Evolutionary conservation across 1,140 invertebrate species (phyloP).

Genomic region (Diabrotica undecimpunctata): DNA sequence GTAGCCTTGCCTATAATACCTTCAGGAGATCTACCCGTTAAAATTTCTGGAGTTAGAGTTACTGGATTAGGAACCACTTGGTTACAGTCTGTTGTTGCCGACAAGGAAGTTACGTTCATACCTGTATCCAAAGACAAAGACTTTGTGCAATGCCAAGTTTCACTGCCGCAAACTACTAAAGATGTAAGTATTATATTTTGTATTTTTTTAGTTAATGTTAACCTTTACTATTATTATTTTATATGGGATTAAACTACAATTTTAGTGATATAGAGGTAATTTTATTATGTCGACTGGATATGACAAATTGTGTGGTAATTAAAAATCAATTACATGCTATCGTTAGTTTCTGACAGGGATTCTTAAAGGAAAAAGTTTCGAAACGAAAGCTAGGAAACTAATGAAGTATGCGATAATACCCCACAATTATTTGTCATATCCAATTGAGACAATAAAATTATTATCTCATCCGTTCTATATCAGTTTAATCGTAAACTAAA

Average conservation of each 20-base stretch:
- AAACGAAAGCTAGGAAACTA: too few species aligned
- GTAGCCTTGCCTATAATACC: slow-evolving; percentile 45
- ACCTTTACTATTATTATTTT: too few species aligned
- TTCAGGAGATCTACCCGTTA: slow-evolving; percentile 50
- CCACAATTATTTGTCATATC: too few species aligned
- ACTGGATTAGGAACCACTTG: slow-evolving; percentile 51
- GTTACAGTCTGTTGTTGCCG: slow-evolving; percentile 50
- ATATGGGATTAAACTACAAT: too few species aligned
- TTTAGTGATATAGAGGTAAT: slow-evolving; percentile 10
- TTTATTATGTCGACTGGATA: slow-evolving; percentile 11
- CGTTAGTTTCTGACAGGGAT: too few species aligned
- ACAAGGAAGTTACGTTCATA: slow-evolving; percentile 48
- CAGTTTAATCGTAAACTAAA: too few species aligned
- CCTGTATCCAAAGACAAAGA: slow-evolving; percentile 47
- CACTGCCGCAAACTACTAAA: slow-evolving; percentile 42
- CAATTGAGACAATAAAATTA: too few species aligned
- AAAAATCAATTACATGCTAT: neutral
- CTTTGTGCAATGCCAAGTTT: slow-evolving; percentile 50
- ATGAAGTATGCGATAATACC: too few species aligned
- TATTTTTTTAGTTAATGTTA: neutral
- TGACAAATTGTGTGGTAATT: neutral
- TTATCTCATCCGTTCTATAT: too few species aligned
- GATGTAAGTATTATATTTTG: slow-evolving; percentile 26
- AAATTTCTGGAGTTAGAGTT: slow-evolving; percentile 51
- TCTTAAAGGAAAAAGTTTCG: too few species aligned